These are phyloP conservation scores for Drosophila persimilis DNA, from an alignment of 1,140 invertebrate species.

Conservation along the genomic window DNA sequence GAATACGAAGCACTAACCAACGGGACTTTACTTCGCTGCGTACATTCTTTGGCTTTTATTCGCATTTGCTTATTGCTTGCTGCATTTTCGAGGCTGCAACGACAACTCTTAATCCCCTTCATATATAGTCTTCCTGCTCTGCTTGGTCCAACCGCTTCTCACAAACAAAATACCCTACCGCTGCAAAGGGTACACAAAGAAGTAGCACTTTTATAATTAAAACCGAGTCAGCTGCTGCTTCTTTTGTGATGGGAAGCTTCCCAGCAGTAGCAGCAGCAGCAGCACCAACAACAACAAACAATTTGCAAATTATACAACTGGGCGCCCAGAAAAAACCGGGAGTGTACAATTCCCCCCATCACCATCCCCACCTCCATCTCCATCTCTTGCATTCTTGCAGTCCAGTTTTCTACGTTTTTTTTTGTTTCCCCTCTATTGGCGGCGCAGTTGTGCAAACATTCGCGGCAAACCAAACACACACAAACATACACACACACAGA, in stretches of 20 bases:
- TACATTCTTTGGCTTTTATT: no score
- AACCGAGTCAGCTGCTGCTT: constrained; percentile 41
- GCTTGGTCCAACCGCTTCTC: no score
- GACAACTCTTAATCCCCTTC: no score
- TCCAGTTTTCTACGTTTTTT: not conserved
- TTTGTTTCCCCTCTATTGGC: constrained; percentile 30
- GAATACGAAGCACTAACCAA: no score
- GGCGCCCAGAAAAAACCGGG: constrained; percentile 59
- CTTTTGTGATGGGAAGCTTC: constrained; percentile 20
- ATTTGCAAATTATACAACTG: constrained; percentile 76
- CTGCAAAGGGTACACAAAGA: not conserved
- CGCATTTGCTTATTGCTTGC: no score
- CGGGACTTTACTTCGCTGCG: no score
- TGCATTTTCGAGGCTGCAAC: no score
- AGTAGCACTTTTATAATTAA: constrained; percentile 68
- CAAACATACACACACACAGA: constrained; percentile 20
- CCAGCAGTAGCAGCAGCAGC: constrained; percentile 7
- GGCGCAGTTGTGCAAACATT: constrained; percentile 68
- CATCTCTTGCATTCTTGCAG: not conserved
- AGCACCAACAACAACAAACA: constrained; percentile 67
- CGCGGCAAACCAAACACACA: constrained; percentile 45
- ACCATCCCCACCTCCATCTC: constrained; percentile 2
- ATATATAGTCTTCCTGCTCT: no score
- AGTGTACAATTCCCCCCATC: constrained; percentile 5
- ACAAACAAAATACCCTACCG: no score